Evolutionary conservation across 2,888 invertebrate genomes (phyloP).

Genomic region (Andrena dorsata): DNA sequence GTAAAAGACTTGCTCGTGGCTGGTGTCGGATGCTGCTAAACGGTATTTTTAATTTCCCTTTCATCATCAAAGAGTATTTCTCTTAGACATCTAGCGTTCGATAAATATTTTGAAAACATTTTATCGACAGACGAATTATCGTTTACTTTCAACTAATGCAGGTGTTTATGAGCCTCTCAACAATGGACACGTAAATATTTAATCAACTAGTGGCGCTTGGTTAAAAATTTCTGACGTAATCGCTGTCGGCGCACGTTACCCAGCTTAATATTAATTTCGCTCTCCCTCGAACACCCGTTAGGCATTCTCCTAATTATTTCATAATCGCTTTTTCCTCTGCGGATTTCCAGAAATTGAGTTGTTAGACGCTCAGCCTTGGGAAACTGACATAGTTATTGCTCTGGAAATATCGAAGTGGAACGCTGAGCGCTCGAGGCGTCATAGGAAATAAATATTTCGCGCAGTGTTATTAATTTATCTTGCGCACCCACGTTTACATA

Average conservation of each 20-base stretch:
- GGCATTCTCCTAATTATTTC: background rate
- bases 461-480: constrained; percentile 11
- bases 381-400: constrained; percentile 4
- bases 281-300: background rate
- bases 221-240: background rate
- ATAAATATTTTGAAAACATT: background rate
- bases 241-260: background rate
- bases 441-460: constrained; percentile 31
- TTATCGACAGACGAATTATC: background rate
- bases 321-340: constrained; percentile 4
- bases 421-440: background rate
- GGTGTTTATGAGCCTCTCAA: background rate
- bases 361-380: background rate
- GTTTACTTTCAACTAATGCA: background rate
- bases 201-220: background rate
- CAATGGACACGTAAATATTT: background rate
- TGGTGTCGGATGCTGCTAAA: background rate
- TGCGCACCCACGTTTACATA: background rate
- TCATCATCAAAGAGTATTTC: background rate
- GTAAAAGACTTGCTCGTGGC: constrained; percentile 25
- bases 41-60: background rate
- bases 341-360: constrained; percentile 31
- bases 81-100: background rate
- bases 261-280: background rate
- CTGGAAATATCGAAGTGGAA: constrained; percentile 28